Evolutionary conservation across 2,888 invertebrate species (phyloP).

Genomic region (Volucella inflata): DNA sequence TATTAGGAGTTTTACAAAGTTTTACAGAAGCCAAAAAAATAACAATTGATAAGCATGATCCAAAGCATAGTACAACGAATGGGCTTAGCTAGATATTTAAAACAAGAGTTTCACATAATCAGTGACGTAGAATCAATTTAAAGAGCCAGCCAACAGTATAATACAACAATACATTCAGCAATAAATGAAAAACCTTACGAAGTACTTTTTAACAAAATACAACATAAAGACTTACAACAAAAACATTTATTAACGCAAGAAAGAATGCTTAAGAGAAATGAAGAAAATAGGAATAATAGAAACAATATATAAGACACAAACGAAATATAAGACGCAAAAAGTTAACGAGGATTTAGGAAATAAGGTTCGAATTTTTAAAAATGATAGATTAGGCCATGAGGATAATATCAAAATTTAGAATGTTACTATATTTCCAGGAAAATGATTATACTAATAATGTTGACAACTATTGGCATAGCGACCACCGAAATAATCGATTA

Average conservation of each 20-base stretch:
- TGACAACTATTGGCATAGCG: not conserved
- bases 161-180: conserved; percentile 49
- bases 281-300: conserved; percentile 5
- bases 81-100: too few species aligned
- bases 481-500: too few species aligned
- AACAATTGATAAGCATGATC: conserved; percentile 62
- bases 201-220: conserved; percentile 10
- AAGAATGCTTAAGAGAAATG: conserved; percentile 1
- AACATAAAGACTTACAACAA: conserved; percentile 17
- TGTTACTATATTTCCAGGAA: conserved; percentile 3
- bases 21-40: conserved; percentile 38
- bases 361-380: conserved; percentile 5
- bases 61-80: conserved; percentile 37
- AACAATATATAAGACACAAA: too few species aligned
- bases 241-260: not conserved
- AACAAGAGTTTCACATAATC: too few species aligned
- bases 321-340: conserved; percentile 23
- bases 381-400: too few species aligned
- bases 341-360: not conserved
- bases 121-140: conserved; percentile 33
- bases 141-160: conserved; percentile 44
- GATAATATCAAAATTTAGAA: not conserved
- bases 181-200: conserved; percentile 33
- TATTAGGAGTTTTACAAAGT: too few species aligned
- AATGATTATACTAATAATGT: not conserved